Percentiles rank a stretch among this genome's conserved stretches.
phyloP scores from a whole-genome alignment of 1,140 invertebrate species.

The Dinothrombium tinctorium region DNA sequence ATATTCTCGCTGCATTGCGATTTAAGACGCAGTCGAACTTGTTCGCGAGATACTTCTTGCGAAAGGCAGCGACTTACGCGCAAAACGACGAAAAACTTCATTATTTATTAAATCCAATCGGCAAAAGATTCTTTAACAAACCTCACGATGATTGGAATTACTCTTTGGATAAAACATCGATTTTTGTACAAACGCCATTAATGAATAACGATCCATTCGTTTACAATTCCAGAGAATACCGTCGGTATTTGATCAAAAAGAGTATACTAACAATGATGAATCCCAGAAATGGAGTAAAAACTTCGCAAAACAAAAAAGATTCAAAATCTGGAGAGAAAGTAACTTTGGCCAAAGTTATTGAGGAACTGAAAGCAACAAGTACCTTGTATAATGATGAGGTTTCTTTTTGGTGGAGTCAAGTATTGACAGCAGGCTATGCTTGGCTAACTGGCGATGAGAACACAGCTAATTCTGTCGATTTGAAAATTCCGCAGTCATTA shows the following conservation, averaged over 20 bases:
- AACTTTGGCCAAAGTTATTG: constrained; percentile 4
- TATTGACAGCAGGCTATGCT: constrained; percentile 7
- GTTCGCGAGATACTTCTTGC: constrained; percentile 10
- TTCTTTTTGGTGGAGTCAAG: constrained; percentile 10
- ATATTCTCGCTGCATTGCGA: constrained; percentile 6
- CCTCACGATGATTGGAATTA: constrained; percentile 10
- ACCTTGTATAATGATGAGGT: constrained; percentile 9
- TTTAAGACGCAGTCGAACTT: constrained; percentile 10
- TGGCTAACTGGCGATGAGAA: constrained; percentile 11
- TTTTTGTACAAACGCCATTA: constrained; percentile 8
- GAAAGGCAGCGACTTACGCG: constrained; percentile 1
- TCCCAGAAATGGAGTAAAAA: constrained; percentile 5
- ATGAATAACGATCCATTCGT: constrained; percentile 2
- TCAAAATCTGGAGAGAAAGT: background rate
- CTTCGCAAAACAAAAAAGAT: background rate
- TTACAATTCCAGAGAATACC: constrained; percentile 9
- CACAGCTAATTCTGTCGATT: background rate
- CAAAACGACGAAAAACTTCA: background rate
- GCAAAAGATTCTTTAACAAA: constrained; percentile 10
- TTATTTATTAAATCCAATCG: constrained; percentile 10
- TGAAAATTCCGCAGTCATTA: constrained; percentile 4
- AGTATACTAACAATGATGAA: constrained; percentile 12
- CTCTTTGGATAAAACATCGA: constrained; percentile 8
- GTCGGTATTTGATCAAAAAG: constrained; percentile 13
- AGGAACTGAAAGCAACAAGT: constrained; percentile 6